Evolutionary conservation across 1,140 invertebrate genomes (phyloP), one percentile per base, ranked within the genome.

Genomic region (Colletes gigas): DNA sequence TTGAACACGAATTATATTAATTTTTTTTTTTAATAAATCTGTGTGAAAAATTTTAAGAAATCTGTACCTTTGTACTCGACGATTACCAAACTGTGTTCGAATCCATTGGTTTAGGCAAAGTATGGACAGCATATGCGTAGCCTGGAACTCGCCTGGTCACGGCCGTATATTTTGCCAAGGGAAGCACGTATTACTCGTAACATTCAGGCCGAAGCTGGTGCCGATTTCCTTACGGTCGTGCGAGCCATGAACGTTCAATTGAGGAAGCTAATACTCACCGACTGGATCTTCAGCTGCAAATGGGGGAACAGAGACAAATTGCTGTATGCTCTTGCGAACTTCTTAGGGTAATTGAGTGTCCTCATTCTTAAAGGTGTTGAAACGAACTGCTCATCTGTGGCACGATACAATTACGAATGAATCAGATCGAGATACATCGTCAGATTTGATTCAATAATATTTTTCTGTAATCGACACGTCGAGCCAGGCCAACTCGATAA

Each of bases 71-170:
- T 54, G 52, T 54, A 54, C 12, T 54, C 15, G 12, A 12, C 12
- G 12, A 14, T 15, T 62, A 39, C 3, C 19, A 1, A 30, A 2
- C 1, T 21, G 7, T 10, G 52, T 44, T 19, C 39, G 3, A 5
- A 47, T 17, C 8, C 6, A 15, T 7, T 15, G 4, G 21, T 41
- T 63, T 57, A 92, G 92, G 83, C 80, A 41, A 92, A 91, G 55
- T 93, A 93, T 89, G 92, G 92, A 39, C 89, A 90, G 72, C 88
- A 93, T 76, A 90, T 93, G 85, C 87, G 90, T 50, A 89, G 59
- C 65, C 74, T 94, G 66, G 92, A 93, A 63, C 87, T 94, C 0
- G 88, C 90, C 7, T 94, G 92, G 92, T 90, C 91, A 4, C 85
- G 91, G 21, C 92, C 93, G 0, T 91, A 88, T 55, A 85, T 88